Base-by-base conservation (phyloP, 2,113 vertebrate species). In the Chlorodrepanis virens region DNA sequence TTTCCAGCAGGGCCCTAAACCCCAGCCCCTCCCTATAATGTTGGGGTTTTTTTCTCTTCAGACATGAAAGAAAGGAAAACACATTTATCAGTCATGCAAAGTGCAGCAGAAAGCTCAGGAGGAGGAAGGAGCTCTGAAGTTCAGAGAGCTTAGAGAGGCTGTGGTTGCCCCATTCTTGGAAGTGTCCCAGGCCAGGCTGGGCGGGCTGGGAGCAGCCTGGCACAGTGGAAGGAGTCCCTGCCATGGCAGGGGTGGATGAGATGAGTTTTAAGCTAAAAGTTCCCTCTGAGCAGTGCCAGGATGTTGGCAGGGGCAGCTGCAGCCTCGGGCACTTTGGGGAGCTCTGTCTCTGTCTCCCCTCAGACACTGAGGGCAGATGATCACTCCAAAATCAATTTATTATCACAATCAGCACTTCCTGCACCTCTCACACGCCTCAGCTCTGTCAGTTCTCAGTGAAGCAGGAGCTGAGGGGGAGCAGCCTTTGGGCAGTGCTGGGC, bases 401-500 rank as follows among this genome's bases (percentile, higher is more conserved):
- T 5, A 19, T 2, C 47, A 11, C 3, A 35, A 37, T 4, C 23
- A 44, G 10, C 35, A 13, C 40, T 56, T 70, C 60, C 35, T 67
- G 21, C 83, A 22, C 6, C 67, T 33, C 24, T 25, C 23, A 2
- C 40, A 19, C 0, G 0, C 20, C 68, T 33, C 64, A 22, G n/a
- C 39, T 42, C 53, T 31, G 11, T 29, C 59, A 27, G 45, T 6
- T 75, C 25, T 29, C 3, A 23, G 33, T 2, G 11, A 2, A 45
- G 47, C 4, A 9, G 87, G 40, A 50, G 33, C 27, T 5, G 47
- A 80, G 54, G 20, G 33, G 47, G 24, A 44, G 9, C 65, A 56
- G 4, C 16, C 29, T 45, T 6, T 22, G 22, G 27, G 13, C 72
- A 22, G 11, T 1, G 52, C 0, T 17, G 56, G 28, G 0, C 40